A percentile compares a stretch with the other conserved stretches of the same genome.
phyloP scores from a whole-genome alignment of 2,113 vertebrate species.

The Empidonax traillii region DNA sequence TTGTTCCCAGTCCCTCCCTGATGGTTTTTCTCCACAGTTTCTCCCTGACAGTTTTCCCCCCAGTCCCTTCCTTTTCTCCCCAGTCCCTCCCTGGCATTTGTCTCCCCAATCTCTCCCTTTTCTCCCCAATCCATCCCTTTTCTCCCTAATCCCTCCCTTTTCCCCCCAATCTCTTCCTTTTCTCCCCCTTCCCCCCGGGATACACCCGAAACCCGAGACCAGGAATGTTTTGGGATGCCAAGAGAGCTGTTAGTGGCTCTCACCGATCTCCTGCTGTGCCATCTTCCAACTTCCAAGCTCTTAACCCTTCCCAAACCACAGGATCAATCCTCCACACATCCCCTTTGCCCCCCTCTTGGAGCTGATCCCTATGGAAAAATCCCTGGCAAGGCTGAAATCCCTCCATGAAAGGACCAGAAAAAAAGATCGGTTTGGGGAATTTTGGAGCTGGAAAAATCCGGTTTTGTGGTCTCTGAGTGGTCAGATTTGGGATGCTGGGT shows the following conservation, averaged over 20 bases:
- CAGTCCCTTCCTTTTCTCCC: no score
- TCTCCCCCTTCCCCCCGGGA: background rate
- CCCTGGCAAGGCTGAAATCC: accelerated
- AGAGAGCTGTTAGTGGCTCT: background rate
- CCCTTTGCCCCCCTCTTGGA: background rate
- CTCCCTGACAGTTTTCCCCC: no score
- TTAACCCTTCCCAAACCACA: background rate
- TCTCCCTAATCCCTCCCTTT: no score
- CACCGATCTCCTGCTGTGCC: background rate
- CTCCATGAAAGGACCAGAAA: background rate
- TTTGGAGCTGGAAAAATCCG: background rate
- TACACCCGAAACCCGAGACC: background rate
- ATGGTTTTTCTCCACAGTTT: no score
- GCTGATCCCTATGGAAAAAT: background rate
- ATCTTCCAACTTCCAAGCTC: background rate
- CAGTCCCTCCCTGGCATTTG: no score
- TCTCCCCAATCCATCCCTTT: no score
- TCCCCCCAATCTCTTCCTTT: background rate
- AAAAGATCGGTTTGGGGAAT: accelerated
- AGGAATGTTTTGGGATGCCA: background rate
- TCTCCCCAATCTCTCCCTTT: no score
- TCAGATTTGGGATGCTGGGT: background rate
- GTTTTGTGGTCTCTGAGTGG: background rate
- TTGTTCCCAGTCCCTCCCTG: no score
- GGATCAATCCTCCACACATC: accelerated